These are phyloP conservation scores for Gastrophysa polygoni DNA, from an alignment of 2,888 invertebrate genomes.

Conservation along the genomic window DNA sequence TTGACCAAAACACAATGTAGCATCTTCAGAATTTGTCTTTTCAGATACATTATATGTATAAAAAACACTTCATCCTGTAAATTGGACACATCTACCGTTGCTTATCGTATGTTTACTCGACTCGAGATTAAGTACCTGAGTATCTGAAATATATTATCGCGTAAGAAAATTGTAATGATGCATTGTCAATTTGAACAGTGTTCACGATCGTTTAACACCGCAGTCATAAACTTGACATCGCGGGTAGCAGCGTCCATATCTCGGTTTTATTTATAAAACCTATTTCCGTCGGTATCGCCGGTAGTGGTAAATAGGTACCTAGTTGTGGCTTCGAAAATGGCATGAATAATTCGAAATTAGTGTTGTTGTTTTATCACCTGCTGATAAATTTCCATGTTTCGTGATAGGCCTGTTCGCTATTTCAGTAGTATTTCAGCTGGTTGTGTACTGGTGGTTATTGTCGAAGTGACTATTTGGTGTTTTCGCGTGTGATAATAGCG, in stretches of 20 bases:
- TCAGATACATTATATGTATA: too few species aligned
- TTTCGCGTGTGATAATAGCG: too few species aligned
- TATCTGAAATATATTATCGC: neutral
- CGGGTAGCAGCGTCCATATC: neutral
- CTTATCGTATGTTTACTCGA: neutral
- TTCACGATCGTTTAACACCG: too few species aligned
- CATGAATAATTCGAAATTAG: neutral
- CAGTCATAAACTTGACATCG: too few species aligned
- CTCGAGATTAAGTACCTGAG: neutral
- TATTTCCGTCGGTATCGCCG: neutral
- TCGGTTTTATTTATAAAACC: neutral
- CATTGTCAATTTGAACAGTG: too few species aligned
- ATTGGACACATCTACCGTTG: neutral
- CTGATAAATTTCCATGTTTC: neutral
- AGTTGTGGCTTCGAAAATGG: neutral
- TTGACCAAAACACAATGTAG: too few species aligned
- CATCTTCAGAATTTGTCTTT: too few species aligned
- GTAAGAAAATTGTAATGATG: neutral
- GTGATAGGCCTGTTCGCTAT: neutral
- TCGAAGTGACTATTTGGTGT: neutral
- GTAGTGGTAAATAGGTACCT: neutral
- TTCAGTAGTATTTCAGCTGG: neutral
- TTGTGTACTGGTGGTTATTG: neutral
- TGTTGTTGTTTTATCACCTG: neutral
- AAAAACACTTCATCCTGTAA: neutral